Evolutionary conservation across 1,140 invertebrate genomes (phyloP), one percentile per base, ranked within the genome.

Genomic region (Laupala kohalensis): DNA sequence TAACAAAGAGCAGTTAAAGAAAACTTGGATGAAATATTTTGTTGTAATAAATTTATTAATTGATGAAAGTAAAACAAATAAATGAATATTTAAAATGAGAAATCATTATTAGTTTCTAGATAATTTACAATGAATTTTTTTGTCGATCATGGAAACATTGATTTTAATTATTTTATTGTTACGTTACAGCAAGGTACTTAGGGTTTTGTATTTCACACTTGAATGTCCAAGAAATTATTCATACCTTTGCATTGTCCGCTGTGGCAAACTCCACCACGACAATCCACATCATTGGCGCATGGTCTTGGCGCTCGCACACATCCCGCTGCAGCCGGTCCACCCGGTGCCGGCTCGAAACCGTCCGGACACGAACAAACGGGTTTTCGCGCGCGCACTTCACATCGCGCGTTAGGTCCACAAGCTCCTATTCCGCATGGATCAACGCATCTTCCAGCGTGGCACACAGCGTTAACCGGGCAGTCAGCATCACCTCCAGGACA

Each of bases 351-450:
- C 76, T 88, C 83, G 78, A 92, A 95, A 72, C 86, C 87, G 15
- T 86, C 81, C 0, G 87, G 85, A 77, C 94, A 96, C 24, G 84
- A 83, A 78, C 93, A 95, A 29, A 89, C 81, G 0, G 92, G 85
- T 77, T 89, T 87, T 75, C 90, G 85, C 71, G 92, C 87, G 15
- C 87, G 80, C 6, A 94, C 86, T 75, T 87, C 88, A 76, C 93
- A 95, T 5, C 92, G 77, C 2, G 90, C 84, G 80, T 95, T 95
- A 0, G 84, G 76, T 9, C 90, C 91, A 77, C 93, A 94, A 4
- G 86, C 86, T 74, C 85, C 84, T n/a, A n/a, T n/a, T 72, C 90
- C 87, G 76, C 92, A 95, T 0, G 91, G 91, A 81, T 93, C 89
- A 4, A 89, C 79, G 78, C 92, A 93, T 62, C 85, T 82, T 69